Conservation (phyloP, 1,140 invertebrate species). For the Caenorhabditis latens region DNA sequence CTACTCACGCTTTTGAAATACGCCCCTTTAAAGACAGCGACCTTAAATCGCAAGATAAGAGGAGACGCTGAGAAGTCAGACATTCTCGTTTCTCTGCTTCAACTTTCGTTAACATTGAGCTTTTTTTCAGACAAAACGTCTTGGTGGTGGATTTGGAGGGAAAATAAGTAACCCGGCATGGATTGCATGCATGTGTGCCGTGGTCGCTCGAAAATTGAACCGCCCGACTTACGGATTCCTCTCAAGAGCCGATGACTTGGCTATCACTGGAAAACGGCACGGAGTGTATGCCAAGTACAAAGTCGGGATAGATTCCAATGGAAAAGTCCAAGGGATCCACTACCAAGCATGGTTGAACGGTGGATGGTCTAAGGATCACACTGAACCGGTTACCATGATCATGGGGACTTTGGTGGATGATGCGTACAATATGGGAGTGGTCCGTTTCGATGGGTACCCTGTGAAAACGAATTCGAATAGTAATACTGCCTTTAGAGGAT, state of each 20-base stretch:
- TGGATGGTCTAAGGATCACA: conserved; percentile 61
- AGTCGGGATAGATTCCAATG: conserved; percentile 60
- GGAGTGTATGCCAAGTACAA: conserved; percentile 66
- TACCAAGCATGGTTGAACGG: conserved; percentile 61
- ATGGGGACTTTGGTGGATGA: conserved; percentile 46
- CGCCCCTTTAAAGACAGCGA: too few relatives aligned
- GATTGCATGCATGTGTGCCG: conserved; percentile 35
- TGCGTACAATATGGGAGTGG: conserved; percentile 78
- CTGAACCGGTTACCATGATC: conserved; percentile 54
- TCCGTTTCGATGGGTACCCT: conserved; percentile 72
- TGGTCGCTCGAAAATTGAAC: conserved; percentile 62
- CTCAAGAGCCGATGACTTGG: conserved; percentile 64
- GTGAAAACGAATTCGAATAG: conserved; percentile 79
- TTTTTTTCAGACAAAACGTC: conserved; percentile 55
- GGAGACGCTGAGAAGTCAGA: too few relatives aligned
- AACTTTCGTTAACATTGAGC: not conserved
- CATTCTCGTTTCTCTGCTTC: too few relatives aligned
- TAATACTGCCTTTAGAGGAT: conserved; percentile 79
- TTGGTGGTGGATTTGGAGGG: conserved; percentile 68
- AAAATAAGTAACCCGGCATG: conserved; percentile 47
- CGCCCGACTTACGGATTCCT: conserved; percentile 60
- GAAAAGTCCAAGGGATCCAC: conserved; percentile 63
- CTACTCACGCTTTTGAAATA: too few relatives aligned
- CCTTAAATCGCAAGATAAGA: too few relatives aligned
- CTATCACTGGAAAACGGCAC: conserved; percentile 67